Evolutionary conservation across 2,797 vertebrate genomes (phyloP).

Genomic region (Helicolenus hilgendorfi): DNA sequence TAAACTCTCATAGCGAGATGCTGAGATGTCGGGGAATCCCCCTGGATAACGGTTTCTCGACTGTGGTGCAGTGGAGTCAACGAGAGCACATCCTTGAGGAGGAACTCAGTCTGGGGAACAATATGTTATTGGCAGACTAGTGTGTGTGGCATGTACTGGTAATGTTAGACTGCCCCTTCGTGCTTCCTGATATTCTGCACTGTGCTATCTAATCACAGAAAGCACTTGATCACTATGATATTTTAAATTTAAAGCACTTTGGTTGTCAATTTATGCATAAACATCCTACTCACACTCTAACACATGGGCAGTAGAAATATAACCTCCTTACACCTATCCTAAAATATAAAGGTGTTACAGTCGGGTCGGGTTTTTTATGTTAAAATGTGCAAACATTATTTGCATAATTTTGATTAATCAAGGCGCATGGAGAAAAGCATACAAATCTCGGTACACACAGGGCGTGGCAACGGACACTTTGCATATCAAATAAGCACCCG

Average conservation of each 20-base stretch:
- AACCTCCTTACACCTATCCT: background rate
- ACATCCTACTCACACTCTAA: background rate
- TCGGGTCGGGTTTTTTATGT: background rate
- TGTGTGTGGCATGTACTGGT: background rate
- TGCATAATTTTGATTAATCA: constrained; percentile 42
- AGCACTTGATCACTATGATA: background rate
- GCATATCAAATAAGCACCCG: constrained; percentile 30
- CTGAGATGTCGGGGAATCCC: constrained; percentile 46
- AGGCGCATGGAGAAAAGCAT: background rate
- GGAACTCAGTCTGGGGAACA: background rate
- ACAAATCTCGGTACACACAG: constrained; percentile 15
- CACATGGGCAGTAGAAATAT: background rate
- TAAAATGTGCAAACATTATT: constrained; percentile 24
- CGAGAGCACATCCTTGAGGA: constrained; percentile 23
- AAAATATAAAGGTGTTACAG: background rate
- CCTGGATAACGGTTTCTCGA: constrained; percentile 7
- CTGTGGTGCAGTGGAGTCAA: constrained; percentile 14
- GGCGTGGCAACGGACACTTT: constrained; percentile 16
- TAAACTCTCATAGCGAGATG: constrained; percentile 18
- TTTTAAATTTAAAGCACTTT: constrained; percentile 22
- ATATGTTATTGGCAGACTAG: background rate
- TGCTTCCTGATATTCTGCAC: constrained; percentile 2
- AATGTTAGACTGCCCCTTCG: background rate
- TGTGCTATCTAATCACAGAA: background rate
- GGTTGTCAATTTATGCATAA: background rate